These are phyloP conservation scores for Phrixothrix hirtus DNA, from an alignment of 2,888 invertebrate genomes.

Conservation along the genomic window DNA sequence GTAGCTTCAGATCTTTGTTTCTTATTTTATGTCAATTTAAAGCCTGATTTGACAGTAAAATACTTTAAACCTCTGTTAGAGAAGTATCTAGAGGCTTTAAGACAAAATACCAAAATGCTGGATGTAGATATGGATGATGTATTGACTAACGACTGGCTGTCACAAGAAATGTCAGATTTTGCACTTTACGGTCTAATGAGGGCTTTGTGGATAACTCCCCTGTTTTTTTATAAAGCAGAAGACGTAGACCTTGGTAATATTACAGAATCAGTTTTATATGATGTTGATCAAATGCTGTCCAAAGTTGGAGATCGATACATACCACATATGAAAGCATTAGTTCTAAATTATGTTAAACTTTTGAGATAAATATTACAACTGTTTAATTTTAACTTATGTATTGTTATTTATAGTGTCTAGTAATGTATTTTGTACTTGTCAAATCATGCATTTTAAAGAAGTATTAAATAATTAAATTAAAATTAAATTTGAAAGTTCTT, in stretches of 20 bases:
- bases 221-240: conserved; percentile 24
- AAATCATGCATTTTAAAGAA: neutral
- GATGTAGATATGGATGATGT: conserved; percentile 14
- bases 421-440: neutral
- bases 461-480: too few relatives aligned
- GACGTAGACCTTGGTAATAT: conserved; percentile 16
- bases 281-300: neutral
- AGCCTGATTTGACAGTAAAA: conserved; percentile 17
- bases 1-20: conserved; percentile 36
- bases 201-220: conserved; percentile 28
- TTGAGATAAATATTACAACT: too few relatives aligned
- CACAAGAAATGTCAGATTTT: conserved; percentile 33
- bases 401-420: neutral
- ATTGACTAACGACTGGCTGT: conserved; percentile 30
- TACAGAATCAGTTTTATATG: neutral
- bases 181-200: conserved; percentile 27
- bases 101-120: conserved; percentile 5
- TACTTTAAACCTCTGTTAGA: conserved; percentile 25
- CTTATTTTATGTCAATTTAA: conserved; percentile 35
- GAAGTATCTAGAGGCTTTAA: conserved; percentile 29
- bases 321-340: conserved; percentile 4
- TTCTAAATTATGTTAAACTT: conserved; percentile 9
- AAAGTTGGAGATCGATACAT: neutral
- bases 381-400: too few relatives aligned
- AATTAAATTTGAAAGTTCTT: neutral